phyloP scores from a whole-genome alignment of 2,888 invertebrate species.

The Drosophila leonis region DNA sequence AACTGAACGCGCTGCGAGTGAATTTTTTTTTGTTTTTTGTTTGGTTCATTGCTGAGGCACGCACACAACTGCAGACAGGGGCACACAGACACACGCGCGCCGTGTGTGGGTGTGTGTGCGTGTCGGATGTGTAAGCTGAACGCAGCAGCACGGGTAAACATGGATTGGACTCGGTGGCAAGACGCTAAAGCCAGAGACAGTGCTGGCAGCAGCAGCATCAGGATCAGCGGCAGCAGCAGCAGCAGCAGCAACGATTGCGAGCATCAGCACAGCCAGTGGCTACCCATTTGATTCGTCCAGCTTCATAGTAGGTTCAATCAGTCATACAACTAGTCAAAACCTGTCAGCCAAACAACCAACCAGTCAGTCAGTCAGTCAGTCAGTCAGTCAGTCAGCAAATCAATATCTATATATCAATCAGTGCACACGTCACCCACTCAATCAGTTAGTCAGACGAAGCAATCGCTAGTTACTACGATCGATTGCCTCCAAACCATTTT shows the following conservation, averaged over 20 bases:
- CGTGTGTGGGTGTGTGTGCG: slow-evolving; percentile 69
- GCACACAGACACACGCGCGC: slow-evolving; percentile 44
- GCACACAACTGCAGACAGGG: slow-evolving; percentile 23
- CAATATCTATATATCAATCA: slow-evolving; percentile 22
- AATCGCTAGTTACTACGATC: slow-evolving; percentile 27
- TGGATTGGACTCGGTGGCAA: slow-evolving; percentile 85
- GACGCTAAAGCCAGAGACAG: slow-evolving; percentile 80
- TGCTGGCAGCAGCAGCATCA: slow-evolving; percentile 80
- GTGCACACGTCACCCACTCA: slow-evolving; percentile 12
- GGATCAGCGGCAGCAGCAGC: slow-evolving; percentile 58
- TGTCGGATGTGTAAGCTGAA: slow-evolving; percentile 46
- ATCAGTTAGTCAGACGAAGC: slow-evolving; percentile 6
- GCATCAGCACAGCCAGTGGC: slow-evolving; percentile 78
- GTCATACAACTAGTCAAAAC: slow-evolving; percentile 60
- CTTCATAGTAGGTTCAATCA: slow-evolving; percentile 76
- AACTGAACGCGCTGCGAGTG: slow-evolving; percentile 49
- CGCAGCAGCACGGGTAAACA: slow-evolving; percentile 72
- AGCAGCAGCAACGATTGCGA: slow-evolving; percentile 61
- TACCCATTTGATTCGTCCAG: slow-evolving; percentile 85
- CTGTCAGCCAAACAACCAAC: slow-evolving; percentile 46
- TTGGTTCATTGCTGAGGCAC: slow-evolving; percentile 37
- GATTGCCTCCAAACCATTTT: slow-evolving; percentile 23
- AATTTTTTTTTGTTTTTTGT: slow-evolving; percentile 51
- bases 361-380: slow-evolving; percentile 37
- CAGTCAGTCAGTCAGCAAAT: slow-evolving; percentile 35